Percentiles rank a stretch among this genome's conserved stretches.
Evolutionary conservation across 1,140 invertebrate genomes (phyloP).

Genomic region (Portunus trituberculatus): DNA sequence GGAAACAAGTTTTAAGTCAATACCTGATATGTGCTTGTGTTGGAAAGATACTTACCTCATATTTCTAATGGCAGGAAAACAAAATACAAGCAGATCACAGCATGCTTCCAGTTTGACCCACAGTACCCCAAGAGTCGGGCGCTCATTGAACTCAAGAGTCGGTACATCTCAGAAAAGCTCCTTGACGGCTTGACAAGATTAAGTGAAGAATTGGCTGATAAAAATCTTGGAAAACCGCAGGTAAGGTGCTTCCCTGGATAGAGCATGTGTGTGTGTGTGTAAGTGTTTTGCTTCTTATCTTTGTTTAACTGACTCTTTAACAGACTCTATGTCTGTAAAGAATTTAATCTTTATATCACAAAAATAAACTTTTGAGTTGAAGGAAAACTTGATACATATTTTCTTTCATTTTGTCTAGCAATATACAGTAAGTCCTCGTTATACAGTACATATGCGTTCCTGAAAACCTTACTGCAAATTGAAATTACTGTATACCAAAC

Average conservation of each 20-base stretch:
- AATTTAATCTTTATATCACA: too few relatives aligned
- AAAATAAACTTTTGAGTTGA: too few relatives aligned
- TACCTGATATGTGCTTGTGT: background rate
- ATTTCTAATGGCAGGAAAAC: slow-evolving; percentile 80
- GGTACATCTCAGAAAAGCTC: slow-evolving; percentile 85
- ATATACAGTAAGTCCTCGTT: too few relatives aligned
- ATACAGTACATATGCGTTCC: too few relatives aligned
- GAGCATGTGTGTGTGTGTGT: background rate
- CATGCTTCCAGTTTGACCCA: slow-evolving; percentile 86
- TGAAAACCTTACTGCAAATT: too few relatives aligned
- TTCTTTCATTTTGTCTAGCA: too few relatives aligned
- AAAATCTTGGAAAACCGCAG: slow-evolving; percentile 83
- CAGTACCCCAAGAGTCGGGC: slow-evolving; percentile 84
- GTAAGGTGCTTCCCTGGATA: slow-evolving; percentile 28
- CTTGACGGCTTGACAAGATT: slow-evolving; percentile 84
- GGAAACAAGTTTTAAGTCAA: too few relatives aligned
- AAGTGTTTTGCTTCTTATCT: background rate
- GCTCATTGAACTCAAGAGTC: slow-evolving; percentile 88
- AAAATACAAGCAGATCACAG: slow-evolving; percentile 84
- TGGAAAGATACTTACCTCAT: background rate
- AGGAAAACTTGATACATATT: too few relatives aligned
- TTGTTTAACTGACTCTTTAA: too few relatives aligned
- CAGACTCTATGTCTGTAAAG: too few relatives aligned
- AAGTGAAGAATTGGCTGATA: slow-evolving; percentile 86
- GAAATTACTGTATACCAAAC: too few relatives aligned